phyloP scores from a whole-genome alignment of 2,888 invertebrate species.

The Drosophila cognata region DNA sequence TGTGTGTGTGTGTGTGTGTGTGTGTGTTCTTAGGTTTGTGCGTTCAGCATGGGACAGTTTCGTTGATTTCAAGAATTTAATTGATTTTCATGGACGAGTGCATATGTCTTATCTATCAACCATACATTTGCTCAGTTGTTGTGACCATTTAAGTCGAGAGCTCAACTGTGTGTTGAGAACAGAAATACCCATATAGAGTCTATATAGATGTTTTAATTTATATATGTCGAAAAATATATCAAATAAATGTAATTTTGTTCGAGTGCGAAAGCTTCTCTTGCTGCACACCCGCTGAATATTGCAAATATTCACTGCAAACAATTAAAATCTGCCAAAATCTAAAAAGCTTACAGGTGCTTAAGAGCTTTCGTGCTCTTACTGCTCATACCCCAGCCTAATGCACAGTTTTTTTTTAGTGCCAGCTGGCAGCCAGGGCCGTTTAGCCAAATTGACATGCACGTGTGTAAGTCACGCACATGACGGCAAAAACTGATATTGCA shows the following conservation, averaged over 20 bases:
- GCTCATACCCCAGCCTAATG: constrained; percentile 13
- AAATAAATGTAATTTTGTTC: neutral
- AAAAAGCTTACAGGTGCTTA: constrained; percentile 17
- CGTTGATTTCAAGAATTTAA: constrained; percentile 76
- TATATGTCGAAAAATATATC: neutral
- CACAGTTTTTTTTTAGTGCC: constrained; percentile 12
- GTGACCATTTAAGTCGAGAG: constrained; percentile 19
- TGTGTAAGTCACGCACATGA: constrained; percentile 56
- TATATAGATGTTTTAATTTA: neutral
- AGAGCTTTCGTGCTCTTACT: neutral
- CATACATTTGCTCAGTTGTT: constrained; percentile 50
- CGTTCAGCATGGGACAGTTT: constrained; percentile 38
- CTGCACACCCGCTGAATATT: neutral
- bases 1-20: neutral
- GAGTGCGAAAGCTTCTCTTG: neutral
- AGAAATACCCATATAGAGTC: neutral
- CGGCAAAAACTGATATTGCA: constrained; percentile 6
- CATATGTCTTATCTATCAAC: constrained; percentile 71
- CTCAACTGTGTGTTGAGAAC: constrained; percentile 5
- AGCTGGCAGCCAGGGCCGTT: constrained; percentile 28
- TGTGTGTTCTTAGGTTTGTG: constrained; percentile 16
- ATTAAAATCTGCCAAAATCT: constrained; percentile 7
- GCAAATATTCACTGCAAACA: constrained; percentile 3
- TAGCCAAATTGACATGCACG: constrained; percentile 56
- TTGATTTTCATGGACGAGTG: constrained; percentile 83